These are phyloP conservation scores for Mesoclemmys tuberculata DNA, from an alignment of 2,113 vertebrate species.

Conservation along the genomic window DNA sequence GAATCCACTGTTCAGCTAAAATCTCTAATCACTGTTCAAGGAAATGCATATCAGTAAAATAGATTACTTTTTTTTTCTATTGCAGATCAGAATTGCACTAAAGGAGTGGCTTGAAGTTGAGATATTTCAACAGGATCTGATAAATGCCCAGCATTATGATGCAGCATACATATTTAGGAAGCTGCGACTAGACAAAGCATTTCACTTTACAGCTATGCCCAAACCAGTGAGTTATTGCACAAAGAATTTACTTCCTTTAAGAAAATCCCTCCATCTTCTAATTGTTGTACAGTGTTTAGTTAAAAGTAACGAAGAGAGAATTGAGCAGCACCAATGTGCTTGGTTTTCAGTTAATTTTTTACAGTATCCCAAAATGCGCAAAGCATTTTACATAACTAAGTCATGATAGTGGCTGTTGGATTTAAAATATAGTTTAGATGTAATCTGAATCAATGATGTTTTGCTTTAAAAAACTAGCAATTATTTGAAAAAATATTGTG, in stretches of 20 bases:
- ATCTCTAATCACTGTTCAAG: neutral
- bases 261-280: neutral
- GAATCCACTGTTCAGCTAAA: neutral
- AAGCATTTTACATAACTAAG: neutral
- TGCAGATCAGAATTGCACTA: constrained; percentile 88
- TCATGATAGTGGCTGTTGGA: neutral
- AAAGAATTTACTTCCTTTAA: neutral
- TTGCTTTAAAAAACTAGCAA: neutral
- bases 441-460: neutral
- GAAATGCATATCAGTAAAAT: rapidly evolving
- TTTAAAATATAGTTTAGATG: neutral
- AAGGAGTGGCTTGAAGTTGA: constrained; percentile 90
- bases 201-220: constrained; percentile 92
- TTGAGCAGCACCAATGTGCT: rapidly evolving
- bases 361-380: neutral
- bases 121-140: constrained; percentile 87
- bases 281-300: neutral
- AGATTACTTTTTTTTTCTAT: neutral
- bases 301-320: neutral
- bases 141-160: constrained; percentile 88
- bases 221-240: constrained; percentile 76
- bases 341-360: neutral
- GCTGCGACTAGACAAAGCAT: constrained; percentile 85
- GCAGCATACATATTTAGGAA: constrained; percentile 84
- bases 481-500: neutral